Evolutionary conservation across 2,888 invertebrate species (phyloP), one percentile per base, ranked within the genome.

Genomic region (Trichogramma evanescens): DNA sequence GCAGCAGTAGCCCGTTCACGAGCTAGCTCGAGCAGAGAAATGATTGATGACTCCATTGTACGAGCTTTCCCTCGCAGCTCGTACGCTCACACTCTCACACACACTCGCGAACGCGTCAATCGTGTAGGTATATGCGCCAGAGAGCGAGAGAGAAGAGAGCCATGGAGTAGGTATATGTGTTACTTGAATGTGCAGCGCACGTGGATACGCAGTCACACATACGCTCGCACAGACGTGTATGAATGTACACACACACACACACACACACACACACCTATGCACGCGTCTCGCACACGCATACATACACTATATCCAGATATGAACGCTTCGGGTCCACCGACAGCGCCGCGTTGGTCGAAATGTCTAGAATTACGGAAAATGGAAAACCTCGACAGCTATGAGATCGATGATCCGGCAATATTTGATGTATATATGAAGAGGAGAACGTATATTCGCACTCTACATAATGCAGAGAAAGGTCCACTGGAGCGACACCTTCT

Each of bases 41-140:
- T 77, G 77, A 77, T 77, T 72, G 77, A 77, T 77, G 75, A 76
- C 75, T 77, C 75, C 71, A 77, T 77, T 77, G 77, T 77, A 71
- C 69, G 68, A 67, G 69, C 66, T 70, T 72, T 70, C 7, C 50
- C 60, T 49, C 53, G 60, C 71, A 68, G 71, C 68, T 70, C n/a
- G 4, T 43, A 26, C 45, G 26, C n/a, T 6, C 48, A 40, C 42
- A 41, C 42, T 6, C 8, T 13, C 26, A 7, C 41, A 7, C 41
- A 41, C 26, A 46, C 50, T 4, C 46, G 8, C 48, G 5, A 39
- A 6, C 26, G 9, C 41, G 13, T 5, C n/a, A 8, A 39, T 8
- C 26, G 9, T 13, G 13, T 5, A 5, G 7, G 40, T 38, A 4
- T 13, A 13, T 13, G 13, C 41, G 45, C 5, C 51, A 5, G n/a